phyloP scores from a whole-genome alignment of 2,797 vertebrate genomes.

The Gymnopithys bicolor region DNA sequence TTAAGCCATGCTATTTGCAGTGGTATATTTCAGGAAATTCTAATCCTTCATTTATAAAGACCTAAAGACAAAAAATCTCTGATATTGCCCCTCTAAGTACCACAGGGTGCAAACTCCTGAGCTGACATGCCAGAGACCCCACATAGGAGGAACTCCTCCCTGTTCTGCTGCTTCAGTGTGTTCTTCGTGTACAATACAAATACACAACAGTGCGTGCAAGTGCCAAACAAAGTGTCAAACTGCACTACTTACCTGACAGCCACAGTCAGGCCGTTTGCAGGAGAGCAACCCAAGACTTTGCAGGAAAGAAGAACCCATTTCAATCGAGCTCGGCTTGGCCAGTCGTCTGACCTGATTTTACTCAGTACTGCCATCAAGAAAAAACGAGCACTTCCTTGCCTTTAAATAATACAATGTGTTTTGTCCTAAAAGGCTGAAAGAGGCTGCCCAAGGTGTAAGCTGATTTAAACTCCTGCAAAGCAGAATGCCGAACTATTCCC shows the following conservation, averaged over 20 bases:
- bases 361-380: neutral
- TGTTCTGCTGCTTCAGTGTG: neutral
- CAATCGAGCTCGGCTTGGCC: neutral
- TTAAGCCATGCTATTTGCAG: neutral
- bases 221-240: neutral
- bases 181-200: neutral
- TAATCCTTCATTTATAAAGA: neutral
- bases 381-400: neutral
- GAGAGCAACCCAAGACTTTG: neutral
- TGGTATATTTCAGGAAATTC: neutral
- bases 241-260: neutral
- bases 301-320: neutral
- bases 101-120: neutral
- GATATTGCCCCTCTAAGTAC: neutral
- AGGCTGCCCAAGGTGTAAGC: neutral
- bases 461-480: neutral
- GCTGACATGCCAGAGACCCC: neutral
- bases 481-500: neutral
- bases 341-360: neutral
- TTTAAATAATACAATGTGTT: neutral
- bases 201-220: accelerated
- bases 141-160: neutral
- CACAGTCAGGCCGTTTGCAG: neutral
- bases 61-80: neutral
- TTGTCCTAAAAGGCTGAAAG: neutral